Evolutionary conservation across 2,888 invertebrate genomes (phyloP).

Genomic region (Drosophila tripunctata): DNA sequence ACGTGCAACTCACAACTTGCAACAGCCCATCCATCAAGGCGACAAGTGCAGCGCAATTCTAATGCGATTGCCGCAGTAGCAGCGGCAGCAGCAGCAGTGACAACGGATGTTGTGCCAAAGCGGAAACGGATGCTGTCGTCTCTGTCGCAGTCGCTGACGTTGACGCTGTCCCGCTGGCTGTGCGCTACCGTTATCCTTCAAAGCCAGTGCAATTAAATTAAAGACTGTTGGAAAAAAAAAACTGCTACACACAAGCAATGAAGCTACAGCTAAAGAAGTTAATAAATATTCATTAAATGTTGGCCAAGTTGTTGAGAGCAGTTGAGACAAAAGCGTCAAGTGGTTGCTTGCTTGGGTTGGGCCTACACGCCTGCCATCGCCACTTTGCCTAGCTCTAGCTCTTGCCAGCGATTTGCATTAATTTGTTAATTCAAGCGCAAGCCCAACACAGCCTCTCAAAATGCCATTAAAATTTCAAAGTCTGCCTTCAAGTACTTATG

Average conservation of each 20-base stretch:
- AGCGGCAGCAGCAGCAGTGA: too few species aligned
- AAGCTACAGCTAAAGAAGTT: conserved; percentile 32
- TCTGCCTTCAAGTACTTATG: neutral
- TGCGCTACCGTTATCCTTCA: conserved; percentile 3
- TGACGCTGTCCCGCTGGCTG: conserved; percentile 30
- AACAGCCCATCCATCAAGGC: conserved; percentile 57
- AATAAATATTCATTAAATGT: conserved; percentile 75
- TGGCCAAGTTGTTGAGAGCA: conserved; percentile 39
- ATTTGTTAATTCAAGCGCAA: conserved; percentile 80
- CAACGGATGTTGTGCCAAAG: conserved; percentile 68
- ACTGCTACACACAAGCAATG: conserved; percentile 46
- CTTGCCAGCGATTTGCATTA: conserved; percentile 72
- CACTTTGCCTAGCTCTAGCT: conserved; percentile 20
- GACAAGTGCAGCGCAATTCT: conserved; percentile 62
- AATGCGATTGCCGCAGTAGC: conserved; percentile 72
- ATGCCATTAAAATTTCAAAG: conserved; percentile 72
- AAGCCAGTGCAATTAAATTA: conserved; percentile 70
- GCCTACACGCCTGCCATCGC: neutral
- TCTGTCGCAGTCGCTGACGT: conserved; percentile 27
- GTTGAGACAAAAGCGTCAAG: conserved; percentile 5
- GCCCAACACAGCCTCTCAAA: conserved; percentile 55
- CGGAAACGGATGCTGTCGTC: conserved; percentile 68
- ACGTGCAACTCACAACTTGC: too few species aligned
- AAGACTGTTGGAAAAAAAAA: conserved; percentile 32
- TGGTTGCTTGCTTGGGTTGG: too few species aligned